Base-by-base conservation (phyloP, 2,113 vertebrate species). In the Heloderma charlesbogerti region DNA sequence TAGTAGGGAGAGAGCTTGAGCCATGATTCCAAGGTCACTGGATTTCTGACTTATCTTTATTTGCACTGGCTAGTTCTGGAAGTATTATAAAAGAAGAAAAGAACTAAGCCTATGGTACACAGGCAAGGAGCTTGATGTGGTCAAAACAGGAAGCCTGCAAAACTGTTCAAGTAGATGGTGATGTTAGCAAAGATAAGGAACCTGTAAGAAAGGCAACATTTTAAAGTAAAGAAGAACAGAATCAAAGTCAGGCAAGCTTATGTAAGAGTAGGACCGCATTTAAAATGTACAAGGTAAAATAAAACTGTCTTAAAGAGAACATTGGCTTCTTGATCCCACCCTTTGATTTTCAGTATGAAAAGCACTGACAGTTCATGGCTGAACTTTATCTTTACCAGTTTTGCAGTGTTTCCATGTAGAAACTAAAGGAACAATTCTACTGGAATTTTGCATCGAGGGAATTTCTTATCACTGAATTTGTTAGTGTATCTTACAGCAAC, bases 171-270 rank as follows among this genome's bases (percentile, higher is more conserved):
- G 3, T 54, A 82, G n/a, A 2, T 20, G 48, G 31, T 57, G 48
- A 67, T 25, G 1, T 2, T 63, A 27, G 4, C 67, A 75, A 60
- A 89, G 86, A 90, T 86, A 18, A 89, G n/a, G n/a, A 88, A n/a
- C 0, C 84, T 66, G 63, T 90, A 66, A 83, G 40, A 1, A 83
- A 90, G 18, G 83, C 86, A 89, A 75, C 27, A 10, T 48, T 54
- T 86, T 34, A 6, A 43, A 66, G 45, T 69, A 37, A 74, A 60
- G 31, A 48, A 83, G 78, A 88, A 89, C 93, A 88, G 87, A 79
- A 86, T 79, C 78, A 87, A 79, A 89, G 20, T 37, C 13, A 71
- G 67, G 40, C 67, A 91, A 90, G n/a, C 16, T 83, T 34, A 34
- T 48, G 34, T 43, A 84, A 51, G 57, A 60, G 40, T 13, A 66